Evolutionary conservation across 2,888 invertebrate genomes (phyloP).

Genomic region (Ryuthela nishihirai): DNA sequence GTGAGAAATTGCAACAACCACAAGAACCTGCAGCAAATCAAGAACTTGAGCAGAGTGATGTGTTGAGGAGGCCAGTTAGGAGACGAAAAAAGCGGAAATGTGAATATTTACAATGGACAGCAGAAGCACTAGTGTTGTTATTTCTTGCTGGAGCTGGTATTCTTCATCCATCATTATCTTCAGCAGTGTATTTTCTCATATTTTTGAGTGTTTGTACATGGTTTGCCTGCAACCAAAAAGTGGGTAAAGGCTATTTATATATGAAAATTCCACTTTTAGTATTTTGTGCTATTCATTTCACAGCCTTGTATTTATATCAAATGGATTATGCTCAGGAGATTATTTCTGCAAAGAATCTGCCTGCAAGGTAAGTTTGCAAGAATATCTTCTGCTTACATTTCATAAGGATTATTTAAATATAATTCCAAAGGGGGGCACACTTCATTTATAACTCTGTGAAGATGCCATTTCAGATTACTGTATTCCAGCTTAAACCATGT

Average conservation of each 20-base stretch:
- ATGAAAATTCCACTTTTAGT: slow-evolving; percentile 51
- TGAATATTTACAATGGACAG: slow-evolving; percentile 31
- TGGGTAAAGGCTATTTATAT: slow-evolving; percentile 69
- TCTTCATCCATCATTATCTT: slow-evolving; percentile 75
- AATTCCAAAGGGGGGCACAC: slow-evolving; percentile 3
- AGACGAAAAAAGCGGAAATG: slow-evolving; percentile 29
- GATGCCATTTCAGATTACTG: no score
- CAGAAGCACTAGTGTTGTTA: slow-evolving; percentile 40
- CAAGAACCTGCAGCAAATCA: slow-evolving; percentile 4
- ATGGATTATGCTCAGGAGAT: slow-evolving; percentile 72
- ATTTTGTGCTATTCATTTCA: slow-evolving; percentile 71
- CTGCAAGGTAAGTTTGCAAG: slow-evolving; percentile 65
- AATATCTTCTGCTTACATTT: no score
- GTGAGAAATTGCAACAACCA: slow-evolving; percentile 41
- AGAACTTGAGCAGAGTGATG: slow-evolving; percentile 9
- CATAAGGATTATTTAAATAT: no score
- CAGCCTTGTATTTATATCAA: slow-evolving; percentile 74
- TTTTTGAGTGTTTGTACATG: slow-evolving; percentile 81
- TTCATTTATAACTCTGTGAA: slow-evolving; percentile 3
- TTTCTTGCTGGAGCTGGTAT: slow-evolving; percentile 67
- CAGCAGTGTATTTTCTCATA: slow-evolving; percentile 78
- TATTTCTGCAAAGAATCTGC: slow-evolving; percentile 63
- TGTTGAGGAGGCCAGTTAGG: slow-evolving; percentile 8
- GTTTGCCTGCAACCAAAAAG: slow-evolving; percentile 75
- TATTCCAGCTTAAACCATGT: no score